These are phyloP conservation scores for Dicentrarchus labrax DNA, from an alignment of 2,113 vertebrate species.

Conservation along the genomic window DNA sequence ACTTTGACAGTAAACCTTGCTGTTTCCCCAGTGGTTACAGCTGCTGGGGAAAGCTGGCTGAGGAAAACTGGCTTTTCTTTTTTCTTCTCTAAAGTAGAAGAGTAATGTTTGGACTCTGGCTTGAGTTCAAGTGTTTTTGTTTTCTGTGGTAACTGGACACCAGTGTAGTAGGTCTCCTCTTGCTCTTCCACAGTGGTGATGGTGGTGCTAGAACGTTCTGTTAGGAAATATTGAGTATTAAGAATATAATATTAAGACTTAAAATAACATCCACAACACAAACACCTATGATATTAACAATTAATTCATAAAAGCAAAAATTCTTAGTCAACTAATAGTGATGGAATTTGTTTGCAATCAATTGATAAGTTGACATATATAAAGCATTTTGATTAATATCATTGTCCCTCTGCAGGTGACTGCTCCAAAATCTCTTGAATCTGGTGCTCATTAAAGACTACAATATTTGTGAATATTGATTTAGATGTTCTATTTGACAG, in stretches of 20 bases:
- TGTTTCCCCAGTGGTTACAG: constrained; percentile 85
- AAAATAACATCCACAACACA: constrained; percentile 59
- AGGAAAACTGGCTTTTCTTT: constrained; percentile 90
- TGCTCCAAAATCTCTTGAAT: not conserved
- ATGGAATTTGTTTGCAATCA: not conserved
- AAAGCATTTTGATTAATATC: not conserved
- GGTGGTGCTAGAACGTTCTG: constrained; percentile 91
- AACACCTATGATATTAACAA: constrained; percentile 14
- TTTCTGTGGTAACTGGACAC: constrained; percentile 87
- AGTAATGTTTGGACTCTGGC: constrained; percentile 89
- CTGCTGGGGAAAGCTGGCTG: constrained; percentile 83
- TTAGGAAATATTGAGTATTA: constrained; percentile 84
- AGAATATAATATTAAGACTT: constrained; percentile 29
- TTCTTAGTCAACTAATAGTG: constrained; percentile 1
- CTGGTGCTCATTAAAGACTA: not conserved
- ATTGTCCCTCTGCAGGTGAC: not conserved
- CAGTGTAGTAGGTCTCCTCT: constrained; percentile 87
- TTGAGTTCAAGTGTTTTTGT: constrained; percentile 94
- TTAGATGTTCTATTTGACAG: no score
- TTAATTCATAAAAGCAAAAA: not conserved
- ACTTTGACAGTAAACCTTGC: constrained; percentile 88
- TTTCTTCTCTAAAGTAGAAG: constrained; percentile 85
- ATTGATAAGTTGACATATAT: not conserved
- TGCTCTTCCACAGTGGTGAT: constrained; percentile 89
- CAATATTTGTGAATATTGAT: not conserved